phyloP scores from a whole-genome alignment of 37 sponge, comb jelly and placozoan species.

The Ephydatia muelleri region DNA sequence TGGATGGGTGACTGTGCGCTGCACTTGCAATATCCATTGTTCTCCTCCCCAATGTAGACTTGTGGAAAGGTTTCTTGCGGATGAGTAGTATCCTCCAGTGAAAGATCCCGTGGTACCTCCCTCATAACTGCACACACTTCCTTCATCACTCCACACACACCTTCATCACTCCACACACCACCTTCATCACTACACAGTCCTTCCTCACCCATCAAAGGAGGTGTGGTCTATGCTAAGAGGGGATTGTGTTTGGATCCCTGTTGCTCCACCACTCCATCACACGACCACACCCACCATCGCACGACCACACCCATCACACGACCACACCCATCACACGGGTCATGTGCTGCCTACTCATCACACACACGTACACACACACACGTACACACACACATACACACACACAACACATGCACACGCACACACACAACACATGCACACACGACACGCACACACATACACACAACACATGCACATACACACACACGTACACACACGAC shows the following conservation, averaged over 20 bases:
- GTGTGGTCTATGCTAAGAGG: no score
- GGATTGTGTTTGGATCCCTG: no score
- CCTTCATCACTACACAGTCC: background rate
- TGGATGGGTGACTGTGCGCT: background rate
- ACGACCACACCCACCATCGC: no score
- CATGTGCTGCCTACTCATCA: no score
- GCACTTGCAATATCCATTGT: background rate
- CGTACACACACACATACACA: background rate
- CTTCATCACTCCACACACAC: background rate
- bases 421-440: background rate
- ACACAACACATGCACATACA: background rate
- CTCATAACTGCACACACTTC: background rate
- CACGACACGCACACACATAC: background rate
- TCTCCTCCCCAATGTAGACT: background rate
- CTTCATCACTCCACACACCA: background rate
- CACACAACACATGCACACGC: background rate
- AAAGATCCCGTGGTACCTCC: background rate
- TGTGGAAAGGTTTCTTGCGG: conserved; percentile 55
- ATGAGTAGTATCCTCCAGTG: background rate
- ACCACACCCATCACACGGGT: no score
- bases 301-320: no score
- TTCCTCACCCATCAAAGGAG: background rate
- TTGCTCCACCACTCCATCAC: no score
- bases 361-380: background rate
- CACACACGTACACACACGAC: background rate